These are phyloP conservation scores for Chrysolina americana DNA, from an alignment of 2,888 invertebrate species.

Conservation along the genomic window DNA sequence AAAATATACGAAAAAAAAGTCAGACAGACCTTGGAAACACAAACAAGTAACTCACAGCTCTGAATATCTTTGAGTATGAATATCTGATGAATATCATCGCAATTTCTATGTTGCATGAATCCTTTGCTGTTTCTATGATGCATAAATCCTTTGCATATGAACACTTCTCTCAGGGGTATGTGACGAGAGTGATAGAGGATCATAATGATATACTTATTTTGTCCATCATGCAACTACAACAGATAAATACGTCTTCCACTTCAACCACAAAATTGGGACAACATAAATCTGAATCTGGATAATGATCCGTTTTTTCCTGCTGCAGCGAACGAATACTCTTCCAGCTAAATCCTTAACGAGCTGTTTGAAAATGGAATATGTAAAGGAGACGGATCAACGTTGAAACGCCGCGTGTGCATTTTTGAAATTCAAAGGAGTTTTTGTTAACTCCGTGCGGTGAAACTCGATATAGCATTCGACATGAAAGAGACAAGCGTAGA, in stretches of 20 bases:
- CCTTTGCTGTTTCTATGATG: too few relatives aligned
- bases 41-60: too few relatives aligned
- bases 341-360: constrained; percentile 3
- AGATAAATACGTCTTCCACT: not conserved
- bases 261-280: not conserved
- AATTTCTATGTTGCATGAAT: too few relatives aligned
- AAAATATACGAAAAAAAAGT: too few relatives aligned
- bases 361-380: constrained; percentile 16
- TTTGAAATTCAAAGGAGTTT: constrained; percentile 14
- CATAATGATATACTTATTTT: not conserved
- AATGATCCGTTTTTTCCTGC: not conserved
- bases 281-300: not conserved
- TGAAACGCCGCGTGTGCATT: constrained; percentile 14
- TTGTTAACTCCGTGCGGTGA: constrained; percentile 3
- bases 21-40: too few relatives aligned
- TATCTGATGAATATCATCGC: too few relatives aligned
- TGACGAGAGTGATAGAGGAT: not conserved
- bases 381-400: constrained; percentile 10
- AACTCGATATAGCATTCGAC: constrained; percentile 6
- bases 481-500: not conserved
- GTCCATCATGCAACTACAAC: not conserved
- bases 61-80: too few relatives aligned
- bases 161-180: too few relatives aligned
- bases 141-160: too few relatives aligned
- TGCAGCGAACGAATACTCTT: not conserved